Evolutionary conservation across 2,888 invertebrate species (phyloP).

Genomic region (Apotomis betuletana): DNA sequence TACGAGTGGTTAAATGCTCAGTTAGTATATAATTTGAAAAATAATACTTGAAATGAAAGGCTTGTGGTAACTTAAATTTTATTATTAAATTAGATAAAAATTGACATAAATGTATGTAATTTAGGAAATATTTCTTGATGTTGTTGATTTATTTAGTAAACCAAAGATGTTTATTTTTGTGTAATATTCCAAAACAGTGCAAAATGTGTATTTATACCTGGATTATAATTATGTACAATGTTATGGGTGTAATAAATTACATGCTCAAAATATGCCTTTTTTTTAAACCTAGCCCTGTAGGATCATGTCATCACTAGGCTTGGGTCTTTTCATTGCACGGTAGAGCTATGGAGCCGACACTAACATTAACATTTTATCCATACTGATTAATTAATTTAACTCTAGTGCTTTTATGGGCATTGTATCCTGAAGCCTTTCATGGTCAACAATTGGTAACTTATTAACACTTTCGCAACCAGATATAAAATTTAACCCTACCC

Average conservation of each 20-base stretch:
- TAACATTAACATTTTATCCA: too few relatives aligned
- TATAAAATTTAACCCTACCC: too few relatives aligned
- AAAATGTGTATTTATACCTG: conserved; percentile 71
- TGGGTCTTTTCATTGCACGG: too few relatives aligned
- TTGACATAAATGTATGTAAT: conserved; percentile 52
- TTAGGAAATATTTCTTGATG: conserved; percentile 66
- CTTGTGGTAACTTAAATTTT: conserved; percentile 67
- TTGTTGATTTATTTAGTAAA: conserved; percentile 76
- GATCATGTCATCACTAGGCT: background rate
- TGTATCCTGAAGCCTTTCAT: too few relatives aligned
- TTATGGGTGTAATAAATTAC: conserved; percentile 80
- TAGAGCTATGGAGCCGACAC: too few relatives aligned
- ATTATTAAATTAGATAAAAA: conserved; percentile 55
- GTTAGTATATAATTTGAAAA: conserved; percentile 62
- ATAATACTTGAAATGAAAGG: conserved; percentile 65
- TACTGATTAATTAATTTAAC: too few relatives aligned
- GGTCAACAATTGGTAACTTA: too few relatives aligned
- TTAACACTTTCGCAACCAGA: too few relatives aligned
- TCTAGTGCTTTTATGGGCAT: too few relatives aligned
- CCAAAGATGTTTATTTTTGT: conserved; percentile 82
- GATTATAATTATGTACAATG: conserved; percentile 67
- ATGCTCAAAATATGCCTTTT: conserved; percentile 65
- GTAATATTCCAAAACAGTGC: conserved; percentile 69
- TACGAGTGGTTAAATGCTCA: conserved; percentile 56
- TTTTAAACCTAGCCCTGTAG: conserved; percentile 42